Percentiles rank a stretch among this genome's conserved stretches.
phyloP scores from a whole-genome alignment of 2,113 vertebrate genomes.

The Cyrtonyx montezumae region DNA sequence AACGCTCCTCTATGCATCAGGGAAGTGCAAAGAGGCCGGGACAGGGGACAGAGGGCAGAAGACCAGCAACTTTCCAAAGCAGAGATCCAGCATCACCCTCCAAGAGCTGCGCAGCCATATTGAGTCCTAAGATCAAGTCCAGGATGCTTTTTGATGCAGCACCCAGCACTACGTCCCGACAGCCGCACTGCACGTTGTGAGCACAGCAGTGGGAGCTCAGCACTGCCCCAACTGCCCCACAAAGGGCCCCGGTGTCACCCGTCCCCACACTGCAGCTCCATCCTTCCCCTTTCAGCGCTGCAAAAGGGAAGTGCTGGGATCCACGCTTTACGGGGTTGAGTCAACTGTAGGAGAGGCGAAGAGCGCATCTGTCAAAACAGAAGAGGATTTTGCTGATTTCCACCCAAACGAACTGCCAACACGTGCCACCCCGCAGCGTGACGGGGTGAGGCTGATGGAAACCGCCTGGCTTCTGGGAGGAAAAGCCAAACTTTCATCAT shows the following conservation, averaged over 20 bases:
- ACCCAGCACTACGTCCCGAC: neutral
- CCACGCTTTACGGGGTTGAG: constrained; percentile 34
- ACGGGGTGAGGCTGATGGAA: rapidly evolving
- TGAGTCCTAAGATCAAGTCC: rapidly evolving
- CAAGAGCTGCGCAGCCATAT: rapidly evolving
- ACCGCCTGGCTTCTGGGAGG: rapidly evolving
- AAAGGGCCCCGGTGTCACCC: neutral
- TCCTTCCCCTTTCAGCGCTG: constrained; percentile 66
- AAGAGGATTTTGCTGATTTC: constrained; percentile 63
- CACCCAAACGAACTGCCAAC: neutral
- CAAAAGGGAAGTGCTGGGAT: constrained; percentile 63
- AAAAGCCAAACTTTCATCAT: neutral
- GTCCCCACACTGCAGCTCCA: neutral
- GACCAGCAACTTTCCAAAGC: neutral
- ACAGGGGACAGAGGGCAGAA: constrained; percentile 1
- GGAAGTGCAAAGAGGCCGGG: neutral
- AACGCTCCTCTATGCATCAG: neutral
- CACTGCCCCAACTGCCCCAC: neutral
- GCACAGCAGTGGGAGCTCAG: neutral
- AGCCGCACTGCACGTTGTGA: rapidly evolving
- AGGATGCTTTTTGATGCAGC: rapidly evolving
- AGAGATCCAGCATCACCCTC: neutral
- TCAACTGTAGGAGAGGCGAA: constrained; percentile 49
- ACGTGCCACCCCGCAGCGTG: neutral
- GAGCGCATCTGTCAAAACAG: constrained; percentile 76